phyloP scores from a whole-genome alignment of 2,888 invertebrate genomes.

The Enchytraeus crypticus region DNA sequence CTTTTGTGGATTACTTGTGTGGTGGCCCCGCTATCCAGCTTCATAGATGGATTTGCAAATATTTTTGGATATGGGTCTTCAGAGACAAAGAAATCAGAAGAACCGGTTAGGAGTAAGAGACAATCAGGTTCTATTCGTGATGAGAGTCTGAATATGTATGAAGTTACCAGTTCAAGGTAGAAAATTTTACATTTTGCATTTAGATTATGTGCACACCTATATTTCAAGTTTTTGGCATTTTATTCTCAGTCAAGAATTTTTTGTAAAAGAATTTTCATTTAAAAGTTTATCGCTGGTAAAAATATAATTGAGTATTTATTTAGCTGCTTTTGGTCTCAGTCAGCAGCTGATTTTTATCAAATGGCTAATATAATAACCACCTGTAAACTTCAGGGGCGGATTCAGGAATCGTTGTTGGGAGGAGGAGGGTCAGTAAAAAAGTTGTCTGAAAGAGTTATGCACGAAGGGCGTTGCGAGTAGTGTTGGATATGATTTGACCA shows the following conservation, averaged over 20 bases:
- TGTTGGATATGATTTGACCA: no score
- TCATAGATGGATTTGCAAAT: neutral
- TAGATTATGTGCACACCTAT: neutral
- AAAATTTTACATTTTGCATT: neutral
- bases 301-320: no score
- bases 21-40: neutral
- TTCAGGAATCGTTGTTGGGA: no score
- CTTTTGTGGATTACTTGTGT: no score
- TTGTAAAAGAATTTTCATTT: neutral
- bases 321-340: no score
- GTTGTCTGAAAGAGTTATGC: no score
- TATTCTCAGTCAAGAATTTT: neutral
- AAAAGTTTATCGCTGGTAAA: neutral
- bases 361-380: no score
- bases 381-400: no score
- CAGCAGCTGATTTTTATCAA: no score
- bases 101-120: constrained; percentile 3
- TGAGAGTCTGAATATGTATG: constrained; percentile 10
- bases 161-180: constrained; percentile 12
- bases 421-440: no score
- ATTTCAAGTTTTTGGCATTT: neutral
- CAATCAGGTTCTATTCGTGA: constrained; percentile 14
- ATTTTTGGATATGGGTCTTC: neutral
- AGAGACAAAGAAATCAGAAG: neutral
- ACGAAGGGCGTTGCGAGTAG: no score